Conservation (phyloP, 1,140 invertebrate genomes). For the Stenopsyche tienmushanensis region DNA sequence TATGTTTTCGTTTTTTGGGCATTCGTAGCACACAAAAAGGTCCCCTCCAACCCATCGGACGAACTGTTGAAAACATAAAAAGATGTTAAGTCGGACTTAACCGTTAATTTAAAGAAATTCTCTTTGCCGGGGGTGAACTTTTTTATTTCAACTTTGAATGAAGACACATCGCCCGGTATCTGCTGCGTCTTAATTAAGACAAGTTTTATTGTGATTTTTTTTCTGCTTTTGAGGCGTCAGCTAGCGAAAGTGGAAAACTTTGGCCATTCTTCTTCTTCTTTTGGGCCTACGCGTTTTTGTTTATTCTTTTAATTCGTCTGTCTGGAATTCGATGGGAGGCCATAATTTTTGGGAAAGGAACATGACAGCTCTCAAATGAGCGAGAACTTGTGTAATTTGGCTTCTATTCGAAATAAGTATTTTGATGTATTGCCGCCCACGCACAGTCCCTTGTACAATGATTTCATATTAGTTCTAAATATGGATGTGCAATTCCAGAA, state of each 20-base stretch:
- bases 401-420: background rate
- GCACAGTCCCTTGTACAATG: too few relatives aligned
- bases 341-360: background rate
- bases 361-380: background rate
- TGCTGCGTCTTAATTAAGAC: constrained; percentile 30
- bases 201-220: constrained; percentile 33
- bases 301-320: constrained; percentile 5
- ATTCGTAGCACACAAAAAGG: background rate
- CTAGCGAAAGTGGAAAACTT: constrained; percentile 26
- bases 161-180: constrained; percentile 28
- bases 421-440: background rate
- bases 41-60: background rate
- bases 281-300: background rate
- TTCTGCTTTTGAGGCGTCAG: constrained; percentile 18
- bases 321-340: constrained; percentile 1
- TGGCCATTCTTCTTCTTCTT: background rate
- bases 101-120: constrained; percentile 19
- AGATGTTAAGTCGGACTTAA: constrained; percentile 4
- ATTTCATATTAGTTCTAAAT: too few relatives aligned
- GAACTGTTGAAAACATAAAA: background rate
- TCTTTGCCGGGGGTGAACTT: background rate
- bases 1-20: background rate
- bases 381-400: background rate
- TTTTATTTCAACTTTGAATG: constrained; percentile 26
- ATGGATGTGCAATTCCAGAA: too few relatives aligned